Base-by-base conservation (phyloP, 2,113 vertebrate species). In the Xerus inauris region DNA sequence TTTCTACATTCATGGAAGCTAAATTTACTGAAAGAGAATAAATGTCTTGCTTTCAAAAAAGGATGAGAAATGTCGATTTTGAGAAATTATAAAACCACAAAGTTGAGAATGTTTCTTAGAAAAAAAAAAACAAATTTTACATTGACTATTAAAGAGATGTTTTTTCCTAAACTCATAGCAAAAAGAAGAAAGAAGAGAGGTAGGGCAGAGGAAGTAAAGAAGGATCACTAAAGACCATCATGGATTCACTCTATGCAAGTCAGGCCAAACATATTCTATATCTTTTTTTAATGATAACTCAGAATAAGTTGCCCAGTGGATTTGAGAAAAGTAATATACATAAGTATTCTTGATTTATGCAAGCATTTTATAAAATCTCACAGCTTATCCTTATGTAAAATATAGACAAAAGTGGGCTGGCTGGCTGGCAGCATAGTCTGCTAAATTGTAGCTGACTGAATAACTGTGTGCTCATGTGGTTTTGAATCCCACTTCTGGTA, bases 11-110 rank as follows among this genome's bases (percentile, higher is more conserved):
- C 67, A 42, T 81, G 54, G 45, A 85, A 95, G 81, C 38, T 57
- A 65, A 87, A 89, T 96, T 91, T 87, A 97, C 57, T 85, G 40
- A 96, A 94, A 94, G 88, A 94, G 69, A 92, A 94, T 32, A 96
- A 96, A 92, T 91, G 28, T 86, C 73, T 87, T 59, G 4, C 38
- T 93, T 94, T 95, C 22, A 65, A 96, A 91, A 65, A 64, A 20
- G 51, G 64, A 67, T 51, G 40, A 72, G 57, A 89, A 65, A 59
- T n/a, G 35, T 38, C 73, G 51, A 91, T 95, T 95, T 87, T 89
- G 28, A 93, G 67, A 83, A 93, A 89, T 83, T 94, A 79, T 65
- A 83, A 42, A 83, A 83, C 30, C 79, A 72, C 86, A 72, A 84
- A 91, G 82, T 88, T 49, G 54, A 93, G 32, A 38, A 86, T 47